Conservation (phyloP, 2,113 vertebrate species). For the Chaetops frenatus region DNA sequence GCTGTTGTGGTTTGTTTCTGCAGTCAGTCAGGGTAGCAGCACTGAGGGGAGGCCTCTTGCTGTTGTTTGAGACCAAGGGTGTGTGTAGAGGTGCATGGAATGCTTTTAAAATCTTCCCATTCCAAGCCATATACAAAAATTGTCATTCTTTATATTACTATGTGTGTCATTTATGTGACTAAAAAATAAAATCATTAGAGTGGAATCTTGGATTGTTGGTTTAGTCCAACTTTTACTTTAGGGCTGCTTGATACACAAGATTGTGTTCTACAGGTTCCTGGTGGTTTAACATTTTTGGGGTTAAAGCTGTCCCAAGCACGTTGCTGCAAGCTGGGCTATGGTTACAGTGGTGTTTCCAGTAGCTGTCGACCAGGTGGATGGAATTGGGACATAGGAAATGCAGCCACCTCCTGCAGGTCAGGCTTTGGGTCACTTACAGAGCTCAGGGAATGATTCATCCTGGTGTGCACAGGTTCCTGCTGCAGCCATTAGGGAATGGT, state of each 20-base stretch:
- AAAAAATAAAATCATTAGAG: background rate
- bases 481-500: background rate
- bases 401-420: background rate
- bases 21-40: background rate
- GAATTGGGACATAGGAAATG: background rate
- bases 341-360: background rate
- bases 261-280: background rate
- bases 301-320: background rate
- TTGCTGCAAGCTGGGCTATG: background rate
- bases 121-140: background rate
- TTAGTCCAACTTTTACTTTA: background rate
- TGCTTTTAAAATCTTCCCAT: background rate
- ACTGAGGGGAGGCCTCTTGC: background rate
- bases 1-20: background rate
- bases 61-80: background rate
- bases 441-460: background rate
- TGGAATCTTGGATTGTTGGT: background rate
- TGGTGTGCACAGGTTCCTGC: background rate
- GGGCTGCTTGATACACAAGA: background rate
- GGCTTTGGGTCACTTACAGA: background rate
- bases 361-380: background rate
- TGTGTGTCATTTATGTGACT: background rate
- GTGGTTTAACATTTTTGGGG: background rate
- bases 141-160: background rate
- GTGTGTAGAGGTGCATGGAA: background rate